These are phyloP conservation scores for Muscina levida DNA, from an alignment of 2,888 invertebrate genomes.

Conservation along the genomic window DNA sequence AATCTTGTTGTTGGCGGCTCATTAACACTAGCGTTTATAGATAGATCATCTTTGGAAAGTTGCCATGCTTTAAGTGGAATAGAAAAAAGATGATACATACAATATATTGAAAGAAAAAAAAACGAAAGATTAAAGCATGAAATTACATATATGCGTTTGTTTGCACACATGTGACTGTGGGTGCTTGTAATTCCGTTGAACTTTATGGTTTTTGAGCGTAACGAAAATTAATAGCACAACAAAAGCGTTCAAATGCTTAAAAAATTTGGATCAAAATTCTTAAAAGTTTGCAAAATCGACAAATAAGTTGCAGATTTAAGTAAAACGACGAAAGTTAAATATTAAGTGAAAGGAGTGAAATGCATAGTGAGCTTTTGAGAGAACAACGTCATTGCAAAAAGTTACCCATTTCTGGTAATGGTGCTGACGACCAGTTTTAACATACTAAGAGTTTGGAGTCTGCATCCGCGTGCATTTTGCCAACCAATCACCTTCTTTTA, in stretches of 20 bases:
- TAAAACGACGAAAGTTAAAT: too few species aligned
- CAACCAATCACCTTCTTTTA: conserved; percentile 1
- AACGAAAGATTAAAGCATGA: conserved; percentile 11
- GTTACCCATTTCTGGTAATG: conserved; percentile 45
- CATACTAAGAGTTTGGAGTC: neutral
- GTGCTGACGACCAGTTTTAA: conserved; percentile 55
- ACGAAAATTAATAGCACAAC: neutral
- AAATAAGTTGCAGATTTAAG: too few species aligned
- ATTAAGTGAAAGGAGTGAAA: conserved; percentile 49
- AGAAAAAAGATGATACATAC: conserved; percentile 14
- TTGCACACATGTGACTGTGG: neutral
- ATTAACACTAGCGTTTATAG: conserved; percentile 36
- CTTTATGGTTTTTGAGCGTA: conserved; percentile 33
- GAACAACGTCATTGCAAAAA: conserved; percentile 38
- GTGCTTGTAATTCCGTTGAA: conserved; percentile 45
- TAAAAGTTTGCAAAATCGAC: neutral
- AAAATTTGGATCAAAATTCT: neutral
- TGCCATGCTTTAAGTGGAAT: neutral
- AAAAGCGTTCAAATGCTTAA: neutral
- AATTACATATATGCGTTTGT: conserved; percentile 4
- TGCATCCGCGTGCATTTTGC: conserved; percentile 9
- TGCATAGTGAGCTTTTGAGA: neutral
- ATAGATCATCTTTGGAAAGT: conserved; percentile 35
- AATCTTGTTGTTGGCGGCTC: conserved; percentile 43
- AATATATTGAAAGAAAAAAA: neutral